These are phyloP conservation scores for Balearica regulorum DNA, from an alignment of 2,797 vertebrate species.

Conservation along the genomic window DNA sequence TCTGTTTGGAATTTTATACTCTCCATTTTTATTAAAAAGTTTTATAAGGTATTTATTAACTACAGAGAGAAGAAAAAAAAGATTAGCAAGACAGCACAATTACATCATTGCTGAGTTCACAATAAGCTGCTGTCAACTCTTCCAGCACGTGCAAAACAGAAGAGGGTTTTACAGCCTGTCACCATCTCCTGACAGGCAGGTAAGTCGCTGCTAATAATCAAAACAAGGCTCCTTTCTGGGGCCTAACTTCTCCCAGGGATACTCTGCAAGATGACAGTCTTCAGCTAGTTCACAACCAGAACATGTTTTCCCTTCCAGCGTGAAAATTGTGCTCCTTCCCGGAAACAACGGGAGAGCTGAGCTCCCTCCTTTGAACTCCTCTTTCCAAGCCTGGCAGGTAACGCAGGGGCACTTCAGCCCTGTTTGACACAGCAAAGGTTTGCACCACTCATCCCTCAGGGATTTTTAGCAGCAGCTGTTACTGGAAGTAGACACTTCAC, in stretches of 20 bases:
- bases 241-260: not conserved
- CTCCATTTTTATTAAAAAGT: not conserved
- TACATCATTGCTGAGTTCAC: not conserved
- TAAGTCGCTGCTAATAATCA: not conserved
- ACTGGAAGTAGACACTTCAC: not conserved
- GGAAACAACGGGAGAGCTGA: not conserved
- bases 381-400: not conserved
- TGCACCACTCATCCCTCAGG: not conserved
- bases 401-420: not conserved
- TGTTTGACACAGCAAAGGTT: not conserved
- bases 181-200: not conserved
- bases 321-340: not conserved
- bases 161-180: constrained; percentile 12
- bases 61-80: not conserved
- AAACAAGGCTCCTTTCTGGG: not conserved
- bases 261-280: not conserved
- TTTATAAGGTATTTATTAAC: not conserved
- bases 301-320: fast-evolving
- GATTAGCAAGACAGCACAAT: not conserved
- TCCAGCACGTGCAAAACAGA: not conserved
- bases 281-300: not conserved
- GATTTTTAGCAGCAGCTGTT: not conserved
- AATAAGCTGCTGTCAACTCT: constrained; percentile 18
- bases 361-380: not conserved
- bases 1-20: not conserved